Evolutionary conservation across 1,140 invertebrate genomes (phyloP).

Genomic region (Trachelipus rathkii): DNA sequence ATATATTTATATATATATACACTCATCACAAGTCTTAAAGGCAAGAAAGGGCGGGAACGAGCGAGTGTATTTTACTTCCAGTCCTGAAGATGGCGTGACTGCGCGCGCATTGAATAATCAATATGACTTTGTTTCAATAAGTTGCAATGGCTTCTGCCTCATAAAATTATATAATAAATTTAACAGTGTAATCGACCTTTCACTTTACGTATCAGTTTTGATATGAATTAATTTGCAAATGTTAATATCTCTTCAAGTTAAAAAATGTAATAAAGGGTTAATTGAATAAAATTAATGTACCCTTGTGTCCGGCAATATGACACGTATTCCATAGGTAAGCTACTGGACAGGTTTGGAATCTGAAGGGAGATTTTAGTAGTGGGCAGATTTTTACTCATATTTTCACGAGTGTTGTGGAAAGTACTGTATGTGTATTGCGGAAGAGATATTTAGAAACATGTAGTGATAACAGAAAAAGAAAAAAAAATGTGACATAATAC

Average conservation of each 20-base stretch:
- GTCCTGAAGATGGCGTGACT: neutral
- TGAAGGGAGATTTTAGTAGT: neutral
- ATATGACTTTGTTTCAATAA: neutral
- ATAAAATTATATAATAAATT: neutral
- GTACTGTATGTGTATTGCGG: neutral
- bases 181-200: neutral
- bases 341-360: neutral
- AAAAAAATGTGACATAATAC: neutral
- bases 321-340: neutral
- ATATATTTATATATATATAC: no score
- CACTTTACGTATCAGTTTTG: no score
- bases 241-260: no score
- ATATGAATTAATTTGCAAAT: no score
- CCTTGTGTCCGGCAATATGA: neutral
- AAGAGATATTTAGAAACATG: neutral
- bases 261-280: neutral
- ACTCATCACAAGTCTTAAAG: neutral
- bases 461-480: neutral
- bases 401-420: neutral
- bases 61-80: neutral
- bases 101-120: neutral
- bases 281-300: neutral
- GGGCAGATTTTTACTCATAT: neutral
- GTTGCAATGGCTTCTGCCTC: neutral
- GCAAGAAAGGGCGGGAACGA: slow-evolving; percentile 10